Conservation (phyloP, 1,140 invertebrate genomes). For the Aphidius gifuensis region DNA sequence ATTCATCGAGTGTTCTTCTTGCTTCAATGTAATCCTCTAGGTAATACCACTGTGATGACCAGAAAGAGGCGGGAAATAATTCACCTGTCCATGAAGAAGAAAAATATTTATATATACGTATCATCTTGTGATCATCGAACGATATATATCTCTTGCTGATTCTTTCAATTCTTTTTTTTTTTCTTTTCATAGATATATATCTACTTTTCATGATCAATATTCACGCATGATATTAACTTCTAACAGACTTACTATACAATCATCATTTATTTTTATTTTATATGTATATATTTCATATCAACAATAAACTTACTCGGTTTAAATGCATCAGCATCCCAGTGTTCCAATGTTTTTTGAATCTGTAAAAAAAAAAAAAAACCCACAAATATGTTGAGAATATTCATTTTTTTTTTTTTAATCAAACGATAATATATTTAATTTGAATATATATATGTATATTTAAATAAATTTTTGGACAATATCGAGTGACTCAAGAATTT, state of each 20-base stretch:
- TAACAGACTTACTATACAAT: too few relatives aligned
- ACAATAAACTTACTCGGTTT: constrained; percentile 41
- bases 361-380: constrained; percentile 36
- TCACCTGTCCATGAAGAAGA: constrained; percentile 40
- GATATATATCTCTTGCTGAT: neutral
- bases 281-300: too few relatives aligned
- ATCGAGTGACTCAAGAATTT: neutral
- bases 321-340: constrained; percentile 45
- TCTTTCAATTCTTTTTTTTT: neutral
- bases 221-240: too few relatives aligned
- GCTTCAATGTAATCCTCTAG: constrained; percentile 50
- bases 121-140: constrained; percentile 20
- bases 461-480: neutral
- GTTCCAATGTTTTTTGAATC: constrained; percentile 44
- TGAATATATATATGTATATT: neutral
- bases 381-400: constrained; percentile 13
- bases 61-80: constrained; percentile 50
- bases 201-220: too few relatives aligned
- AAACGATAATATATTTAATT: neutral
- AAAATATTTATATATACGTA: constrained; percentile 14
- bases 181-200: neutral
- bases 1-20: constrained; percentile 46
- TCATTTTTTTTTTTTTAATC: constrained; percentile 1
- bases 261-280: too few relatives aligned
- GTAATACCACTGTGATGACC: constrained; percentile 52